Conservation (phyloP, 2,888 invertebrate genomes). For the Agriotes lineatus region DNA sequence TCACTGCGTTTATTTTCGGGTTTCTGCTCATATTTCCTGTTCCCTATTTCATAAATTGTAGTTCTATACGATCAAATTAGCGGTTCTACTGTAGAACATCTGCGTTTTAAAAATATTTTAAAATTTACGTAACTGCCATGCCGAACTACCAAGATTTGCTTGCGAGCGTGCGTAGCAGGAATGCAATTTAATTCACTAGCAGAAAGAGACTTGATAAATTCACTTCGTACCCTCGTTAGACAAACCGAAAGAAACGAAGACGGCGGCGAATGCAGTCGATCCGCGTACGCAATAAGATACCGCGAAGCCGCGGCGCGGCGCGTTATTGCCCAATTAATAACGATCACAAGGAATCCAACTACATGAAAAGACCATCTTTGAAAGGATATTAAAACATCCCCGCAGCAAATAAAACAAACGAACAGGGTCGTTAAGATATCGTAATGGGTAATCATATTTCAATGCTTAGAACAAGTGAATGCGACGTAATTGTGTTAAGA, state of each 20-base stretch:
- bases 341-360: constrained; percentile 61
- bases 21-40: too few species aligned
- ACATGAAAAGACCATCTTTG: constrained; percentile 65
- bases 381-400: constrained; percentile 65
- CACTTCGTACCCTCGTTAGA: constrained; percentile 57
- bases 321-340: constrained; percentile 66
- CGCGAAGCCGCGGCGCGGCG: constrained; percentile 55
- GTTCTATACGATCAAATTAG: too few species aligned
- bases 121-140: neutral
- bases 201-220: constrained; percentile 54
- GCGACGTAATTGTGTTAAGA: constrained; percentile 26
- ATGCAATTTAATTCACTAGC: constrained; percentile 34
- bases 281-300: constrained; percentile 57
- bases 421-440: constrained; percentile 60
- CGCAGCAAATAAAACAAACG: constrained; percentile 55
- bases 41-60: too few species aligned
- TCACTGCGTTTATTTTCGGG: too few species aligned
- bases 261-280: constrained; percentile 52
- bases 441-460: constrained; percentile 60
- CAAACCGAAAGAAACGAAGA: constrained; percentile 56
- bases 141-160: constrained; percentile 15
- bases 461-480: constrained; percentile 35
- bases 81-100: too few species aligned
- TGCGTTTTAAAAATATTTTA: too few species aligned
- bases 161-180: constrained; percentile 25